Base-by-base conservation (phyloP, 2,888 invertebrate genomes). In the Eupithecia vulgata region DNA sequence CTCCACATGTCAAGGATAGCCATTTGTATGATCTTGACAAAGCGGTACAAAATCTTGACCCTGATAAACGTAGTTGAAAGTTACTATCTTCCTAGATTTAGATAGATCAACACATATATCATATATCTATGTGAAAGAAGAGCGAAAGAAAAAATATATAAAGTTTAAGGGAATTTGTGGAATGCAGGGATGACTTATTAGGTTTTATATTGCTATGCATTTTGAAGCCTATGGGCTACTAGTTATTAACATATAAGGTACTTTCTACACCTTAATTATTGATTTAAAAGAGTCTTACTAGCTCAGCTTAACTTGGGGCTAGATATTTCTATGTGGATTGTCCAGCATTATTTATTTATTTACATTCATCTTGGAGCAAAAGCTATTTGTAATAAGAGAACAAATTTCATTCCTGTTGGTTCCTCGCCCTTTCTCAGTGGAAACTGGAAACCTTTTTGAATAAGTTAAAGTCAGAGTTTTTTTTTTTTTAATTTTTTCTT, bases 1-100 rank as follows among this genome's bases (percentile, higher is more conserved):
- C 96, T 42, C 97, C 97, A 0, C 95, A 96, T 17, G 95, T 96
- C 0, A 80, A 95, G 3, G 98, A 99, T 85, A 94, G 96, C 0
- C 98, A 99, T 91, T 91, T 99, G 4, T 97, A 96, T 85, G 92
- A 95, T 30, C 89, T 98, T 48, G 98, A 98, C 88, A 86, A 87
- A 35, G 95, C 95, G 79, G 96, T 92, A 52, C 80, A 77, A 67
- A 83, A 73, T 67, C 69, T 90, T 66, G 91, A 91, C 71, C 78
- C 81, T 66, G 84, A 86, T 70, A 69, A 67, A 21, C 64, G 66
- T 66, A 77, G 78, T 65, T 76, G 72, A 78, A n/a, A 71, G 34
- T 68, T 12, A 5, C 12, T 37, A 12, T 5, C 3, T 62, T 7
- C 8, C n/a, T 52, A 52, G 48, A 5, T 57, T 25, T 57, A 57